Evolutionary conservation across 1,140 invertebrate genomes (phyloP).

Genomic region (Matsumurasca onukii): DNA sequence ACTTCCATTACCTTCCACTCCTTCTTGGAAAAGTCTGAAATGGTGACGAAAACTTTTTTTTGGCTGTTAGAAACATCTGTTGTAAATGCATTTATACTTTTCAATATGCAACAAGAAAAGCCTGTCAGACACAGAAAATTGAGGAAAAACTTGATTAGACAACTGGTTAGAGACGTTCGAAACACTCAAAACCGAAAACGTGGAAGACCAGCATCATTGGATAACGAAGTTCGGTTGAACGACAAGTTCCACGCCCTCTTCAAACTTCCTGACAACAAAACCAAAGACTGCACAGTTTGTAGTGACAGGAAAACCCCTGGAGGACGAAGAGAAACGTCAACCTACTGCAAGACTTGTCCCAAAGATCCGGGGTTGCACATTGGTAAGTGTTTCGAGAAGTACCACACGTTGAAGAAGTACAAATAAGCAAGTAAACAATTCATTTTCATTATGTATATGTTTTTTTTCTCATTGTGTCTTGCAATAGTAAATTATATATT

Average conservation of each 20-base stretch:
- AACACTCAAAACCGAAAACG: conserved; percentile 20
- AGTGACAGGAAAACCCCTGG: conserved; percentile 18
- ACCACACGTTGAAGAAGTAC: background rate
- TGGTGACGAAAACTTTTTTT: conserved; percentile 25
- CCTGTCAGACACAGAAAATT: conserved; percentile 12
- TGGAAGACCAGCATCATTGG: conserved; percentile 8
- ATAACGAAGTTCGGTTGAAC: background rate
- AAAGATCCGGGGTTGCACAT: conserved; percentile 14
- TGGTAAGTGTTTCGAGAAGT: conserved; percentile 25
- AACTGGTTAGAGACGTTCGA: conserved; percentile 19
- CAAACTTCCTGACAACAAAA: background rate
- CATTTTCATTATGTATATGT: no score
- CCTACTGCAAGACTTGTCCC: conserved; percentile 22
- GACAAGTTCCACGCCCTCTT: background rate
- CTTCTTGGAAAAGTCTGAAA: background rate
- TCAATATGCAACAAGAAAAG: background rate
- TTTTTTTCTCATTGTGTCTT: no score
- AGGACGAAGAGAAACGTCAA: conserved; percentile 3
- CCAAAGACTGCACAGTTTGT: conserved; percentile 16
- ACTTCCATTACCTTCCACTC: background rate
- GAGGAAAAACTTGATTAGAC: conserved; percentile 4
- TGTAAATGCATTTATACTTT: conserved; percentile 19
- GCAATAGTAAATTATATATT: no score
- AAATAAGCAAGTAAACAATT: background rate
- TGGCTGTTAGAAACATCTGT: conserved; percentile 23